Base-by-base conservation (phyloP, 1,140 invertebrate species). In the Pseudomyrmex pallidus region DNA sequence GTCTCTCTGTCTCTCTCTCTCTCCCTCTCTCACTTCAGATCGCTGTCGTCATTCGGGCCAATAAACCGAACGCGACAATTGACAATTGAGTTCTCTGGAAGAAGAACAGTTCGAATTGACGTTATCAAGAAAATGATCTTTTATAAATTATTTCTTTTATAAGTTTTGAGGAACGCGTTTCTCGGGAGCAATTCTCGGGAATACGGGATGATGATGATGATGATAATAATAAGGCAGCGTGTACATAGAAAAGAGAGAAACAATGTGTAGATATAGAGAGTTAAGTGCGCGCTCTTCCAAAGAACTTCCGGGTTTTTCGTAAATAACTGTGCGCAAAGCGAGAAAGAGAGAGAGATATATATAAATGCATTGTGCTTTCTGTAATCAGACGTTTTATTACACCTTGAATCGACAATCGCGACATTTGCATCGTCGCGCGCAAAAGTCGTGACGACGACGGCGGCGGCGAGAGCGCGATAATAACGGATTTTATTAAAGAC, bases 401-500 rank as follows among this genome's bases (percentile, higher is more conserved):
- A 2, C 9, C 62, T 35, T 54, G 25, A 77, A 44, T 68, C 63
- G 64, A 68, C 74, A 68, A 68, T 46, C 63, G 63, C 20, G 25
- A n/a, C 63, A 57, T 68, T 68, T 63, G 62, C 12, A 46, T 77
- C 9, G 57, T n/a, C 56, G 35, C 70, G 56, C 56, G 35, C 70
- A 48, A 57, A 17, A 20, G 46, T 17, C 62, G 22, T 22, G 44
- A 7, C 48, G 13, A 3, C 22, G 73, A 7, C 35, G 35, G 35
- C 35, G 35, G 35, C 35, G 35, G 35, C 35, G 35, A 35, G 7
- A n/a, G 61, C 74, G 44, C 7, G 76, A 72, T 80, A 72, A 80
- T 72, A 61, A 72, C 76, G 66, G 10, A n/a, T 66, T 70, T 72
- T 54, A 25, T 72, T 80, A 80, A 80, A 70, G 66, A 17, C 67